Conservation (phyloP, 1,140 invertebrate species). For the Megalonaias nervosa region DNA sequence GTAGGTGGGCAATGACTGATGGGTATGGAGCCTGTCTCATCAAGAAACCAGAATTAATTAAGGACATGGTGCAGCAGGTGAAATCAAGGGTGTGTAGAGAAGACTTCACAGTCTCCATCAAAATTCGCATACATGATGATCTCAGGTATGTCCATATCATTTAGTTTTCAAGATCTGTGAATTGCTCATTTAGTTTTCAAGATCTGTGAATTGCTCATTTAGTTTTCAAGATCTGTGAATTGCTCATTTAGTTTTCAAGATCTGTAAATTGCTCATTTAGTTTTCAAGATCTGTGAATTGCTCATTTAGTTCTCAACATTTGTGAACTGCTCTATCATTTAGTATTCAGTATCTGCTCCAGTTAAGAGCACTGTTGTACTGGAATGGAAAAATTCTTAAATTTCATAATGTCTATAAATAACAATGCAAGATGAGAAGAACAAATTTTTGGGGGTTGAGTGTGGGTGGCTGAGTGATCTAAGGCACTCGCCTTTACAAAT, state of each 20-base stretch:
- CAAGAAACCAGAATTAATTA: slow-evolving; percentile 86
- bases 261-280: neutral
- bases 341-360: no score
- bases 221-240: neutral
- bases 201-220: neutral
- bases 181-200: neutral
- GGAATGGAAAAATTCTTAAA: no score
- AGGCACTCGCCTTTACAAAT: no score
- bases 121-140: slow-evolving; percentile 84
- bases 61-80: slow-evolving; percentile 84
- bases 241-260: neutral
- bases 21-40: slow-evolving; percentile 91
- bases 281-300: neutral
- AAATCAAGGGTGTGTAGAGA: slow-evolving; percentile 79
- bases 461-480: no score
- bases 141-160: slow-evolving; percentile 65
- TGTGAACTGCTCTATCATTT: neutral
- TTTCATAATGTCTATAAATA: neutral
- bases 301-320: neutral
- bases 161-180: slow-evolving; percentile 47
- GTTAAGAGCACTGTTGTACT: neutral
- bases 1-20: slow-evolving; percentile 89
- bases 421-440: neutral
- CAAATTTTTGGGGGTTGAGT: neutral
- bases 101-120: slow-evolving; percentile 91